These are phyloP conservation scores for Sturmia bella DNA, from an alignment of 2,888 invertebrate genomes.

Conservation along the genomic window DNA sequence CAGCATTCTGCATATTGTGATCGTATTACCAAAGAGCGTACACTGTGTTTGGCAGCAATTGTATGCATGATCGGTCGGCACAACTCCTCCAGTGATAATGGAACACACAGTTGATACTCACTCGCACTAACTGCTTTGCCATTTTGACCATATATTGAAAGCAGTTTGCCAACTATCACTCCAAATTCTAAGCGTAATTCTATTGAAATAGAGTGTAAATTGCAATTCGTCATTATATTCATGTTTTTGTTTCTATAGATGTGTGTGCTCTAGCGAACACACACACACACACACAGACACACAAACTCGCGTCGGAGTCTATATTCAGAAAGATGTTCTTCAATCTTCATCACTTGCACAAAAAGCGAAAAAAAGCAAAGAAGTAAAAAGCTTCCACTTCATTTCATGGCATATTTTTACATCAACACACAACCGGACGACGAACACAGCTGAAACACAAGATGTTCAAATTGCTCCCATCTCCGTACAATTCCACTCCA, in stretches of 20 bases:
- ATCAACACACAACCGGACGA: slow-evolving; percentile 14
- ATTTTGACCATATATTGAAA: slow-evolving; percentile 60
- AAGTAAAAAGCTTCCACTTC: slow-evolving; percentile 32
- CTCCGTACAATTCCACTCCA: slow-evolving; percentile 36
- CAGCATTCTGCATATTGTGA: background rate
- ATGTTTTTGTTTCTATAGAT: slow-evolving; percentile 1
- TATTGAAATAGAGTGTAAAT: slow-evolving; percentile 69
- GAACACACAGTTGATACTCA: slow-evolving; percentile 11
- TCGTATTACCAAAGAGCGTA: background rate
- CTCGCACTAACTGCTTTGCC: slow-evolving; percentile 31
- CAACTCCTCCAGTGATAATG: slow-evolving; percentile 5
- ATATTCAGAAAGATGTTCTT: slow-evolving; percentile 56
- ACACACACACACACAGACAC: background rate
- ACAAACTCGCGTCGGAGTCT: slow-evolving; percentile 32
- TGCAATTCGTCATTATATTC: slow-evolving; percentile 59
- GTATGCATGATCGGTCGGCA: slow-evolving; percentile 26
- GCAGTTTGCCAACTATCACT: slow-evolving; percentile 61
- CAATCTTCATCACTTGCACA: slow-evolving; percentile 16
- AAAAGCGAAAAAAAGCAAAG: slow-evolving; percentile 6
- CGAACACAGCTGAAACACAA: slow-evolving; percentile 6
- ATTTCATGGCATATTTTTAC: slow-evolving; percentile 51
- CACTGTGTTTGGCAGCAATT: slow-evolving; percentile 5
- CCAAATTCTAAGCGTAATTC: slow-evolving; percentile 69
- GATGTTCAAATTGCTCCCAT: slow-evolving; percentile 56
- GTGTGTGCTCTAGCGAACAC: background rate